Evolutionary conservation across 1,140 invertebrate species (phyloP).

Genomic region (Metaphire vulgaris): DNA sequence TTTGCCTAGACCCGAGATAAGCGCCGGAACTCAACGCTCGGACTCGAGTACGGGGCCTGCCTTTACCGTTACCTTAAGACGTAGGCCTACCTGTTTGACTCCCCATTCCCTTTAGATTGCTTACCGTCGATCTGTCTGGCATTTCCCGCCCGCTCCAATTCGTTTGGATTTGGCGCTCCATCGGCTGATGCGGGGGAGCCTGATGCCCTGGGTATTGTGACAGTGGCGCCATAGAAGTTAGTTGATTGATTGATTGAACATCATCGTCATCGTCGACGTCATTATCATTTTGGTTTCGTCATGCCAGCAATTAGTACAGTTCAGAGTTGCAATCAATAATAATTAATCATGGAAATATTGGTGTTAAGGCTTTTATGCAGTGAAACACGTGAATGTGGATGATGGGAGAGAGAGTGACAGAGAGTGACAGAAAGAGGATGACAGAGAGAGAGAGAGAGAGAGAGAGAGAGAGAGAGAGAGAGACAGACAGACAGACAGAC

Average conservation of each 20-base stretch:
- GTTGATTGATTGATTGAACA: neutral
- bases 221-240: neutral
- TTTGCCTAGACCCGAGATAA: no score
- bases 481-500: slow-evolving; percentile 20
- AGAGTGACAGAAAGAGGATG: slow-evolving; percentile 29
- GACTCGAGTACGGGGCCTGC: no score
- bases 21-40: no score
- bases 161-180: no score
- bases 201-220: no score
- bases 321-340: neutral
- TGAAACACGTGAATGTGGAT: slow-evolving; percentile 1
- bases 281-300: neutral
- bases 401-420: slow-evolving; percentile 21
- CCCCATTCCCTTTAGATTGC: no score
- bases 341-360: slow-evolving; percentile 1
- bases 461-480: slow-evolving; percentile 18
- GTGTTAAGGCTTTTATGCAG: slow-evolving; percentile 8
- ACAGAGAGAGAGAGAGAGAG: neutral
- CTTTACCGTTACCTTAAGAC: no score
- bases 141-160: no score
- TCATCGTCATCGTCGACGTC: neutral
- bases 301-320: neutral
- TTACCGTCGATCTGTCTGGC: no score
- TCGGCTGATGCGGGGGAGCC: no score
- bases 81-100: no score